A percentile compares a stretch with the other conserved stretches of the same genome.
Evolutionary conservation across 2,888 invertebrate genomes (phyloP).

Genomic region (Oligia latruncula): DNA sequence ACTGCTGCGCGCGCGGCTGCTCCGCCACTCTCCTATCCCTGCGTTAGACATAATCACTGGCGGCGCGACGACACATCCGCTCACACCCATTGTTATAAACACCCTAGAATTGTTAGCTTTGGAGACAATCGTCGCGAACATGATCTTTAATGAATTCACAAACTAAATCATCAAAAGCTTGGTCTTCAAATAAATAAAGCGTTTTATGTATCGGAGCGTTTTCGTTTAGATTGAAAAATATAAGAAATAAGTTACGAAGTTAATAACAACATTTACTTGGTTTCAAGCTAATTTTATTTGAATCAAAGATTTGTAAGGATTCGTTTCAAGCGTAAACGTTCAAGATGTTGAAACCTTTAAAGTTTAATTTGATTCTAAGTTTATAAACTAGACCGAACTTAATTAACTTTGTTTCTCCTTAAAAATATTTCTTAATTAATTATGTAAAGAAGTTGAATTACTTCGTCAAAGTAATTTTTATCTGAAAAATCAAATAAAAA

Average conservation of each 20-base stretch:
- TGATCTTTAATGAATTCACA: conserved; percentile 56
- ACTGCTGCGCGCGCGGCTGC: conserved; percentile 84
- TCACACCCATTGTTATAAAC: conserved; percentile 70
- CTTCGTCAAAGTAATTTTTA: conserved; percentile 26
- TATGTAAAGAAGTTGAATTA: conserved; percentile 12
- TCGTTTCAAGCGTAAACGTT: conserved; percentile 65
- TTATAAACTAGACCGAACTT: conserved; percentile 31
- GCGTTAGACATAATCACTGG: conserved; percentile 89
- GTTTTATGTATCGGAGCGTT: conserved; percentile 67
- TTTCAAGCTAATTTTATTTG: conserved; percentile 71
- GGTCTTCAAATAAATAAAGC: conserved; percentile 53
- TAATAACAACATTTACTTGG: conserved; percentile 63
- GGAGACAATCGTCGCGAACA: conserved; percentile 63
- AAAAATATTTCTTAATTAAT: background rate
- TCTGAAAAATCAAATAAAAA: conserved; percentile 44
- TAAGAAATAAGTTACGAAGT: conserved; percentile 33
- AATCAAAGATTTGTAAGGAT: conserved; percentile 69
- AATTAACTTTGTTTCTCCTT: conserved; percentile 19
- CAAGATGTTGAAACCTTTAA: conserved; percentile 63
- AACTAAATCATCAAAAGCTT: conserved; percentile 39
- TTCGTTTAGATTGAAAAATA: conserved; percentile 39
- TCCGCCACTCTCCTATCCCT: conserved; percentile 88
- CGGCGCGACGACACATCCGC: conserved; percentile 78
- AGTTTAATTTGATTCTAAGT: conserved; percentile 48
- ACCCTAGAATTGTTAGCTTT: conserved; percentile 70